Percentiles rank a stretch among this genome's conserved stretches.
These are phyloP conservation scores for Globodera rostochiensis DNA, from an alignment of 1,140 invertebrate genomes.

Conservation along the genomic window DNA sequence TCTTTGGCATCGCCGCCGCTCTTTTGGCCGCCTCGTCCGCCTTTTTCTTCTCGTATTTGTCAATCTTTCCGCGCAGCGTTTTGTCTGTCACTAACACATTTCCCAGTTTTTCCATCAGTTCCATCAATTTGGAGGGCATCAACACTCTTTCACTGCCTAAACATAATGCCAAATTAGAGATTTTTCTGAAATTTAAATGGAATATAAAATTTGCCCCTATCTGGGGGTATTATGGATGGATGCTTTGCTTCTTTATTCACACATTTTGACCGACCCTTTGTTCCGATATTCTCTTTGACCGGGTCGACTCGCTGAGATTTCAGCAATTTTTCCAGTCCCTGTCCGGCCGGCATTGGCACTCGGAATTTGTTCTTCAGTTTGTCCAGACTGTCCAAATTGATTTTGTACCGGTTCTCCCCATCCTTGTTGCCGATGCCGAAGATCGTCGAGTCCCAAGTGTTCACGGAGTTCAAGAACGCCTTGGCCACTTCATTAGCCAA, in stretches of 20 bases:
- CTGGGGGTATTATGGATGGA: too few relatives aligned
- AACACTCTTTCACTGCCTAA: background rate
- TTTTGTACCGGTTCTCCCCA: background rate
- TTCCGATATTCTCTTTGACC: background rate
- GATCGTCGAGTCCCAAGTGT: background rate
- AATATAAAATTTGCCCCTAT: too few relatives aligned
- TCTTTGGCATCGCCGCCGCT: background rate
- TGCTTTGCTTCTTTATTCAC: too few relatives aligned
- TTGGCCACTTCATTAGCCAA: background rate
- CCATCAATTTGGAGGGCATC: background rate
- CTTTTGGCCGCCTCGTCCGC: background rate
- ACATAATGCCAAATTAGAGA: too few relatives aligned
- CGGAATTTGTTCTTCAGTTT: background rate
- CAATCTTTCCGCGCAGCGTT: background rate
- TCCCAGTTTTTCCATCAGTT: background rate
- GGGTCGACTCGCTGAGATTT: background rate
- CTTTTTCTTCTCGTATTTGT: background rate
- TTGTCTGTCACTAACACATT: background rate
- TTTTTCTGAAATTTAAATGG: too few relatives aligned
- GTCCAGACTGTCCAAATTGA: background rate
- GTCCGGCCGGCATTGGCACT: background rate
- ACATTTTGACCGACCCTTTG: too few relatives aligned
- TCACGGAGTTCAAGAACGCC: background rate
- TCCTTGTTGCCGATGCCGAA: background rate
- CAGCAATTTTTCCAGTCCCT: background rate